Conservation (phyloP, 2,888 invertebrate genomes). For the Nycteola revayana region DNA sequence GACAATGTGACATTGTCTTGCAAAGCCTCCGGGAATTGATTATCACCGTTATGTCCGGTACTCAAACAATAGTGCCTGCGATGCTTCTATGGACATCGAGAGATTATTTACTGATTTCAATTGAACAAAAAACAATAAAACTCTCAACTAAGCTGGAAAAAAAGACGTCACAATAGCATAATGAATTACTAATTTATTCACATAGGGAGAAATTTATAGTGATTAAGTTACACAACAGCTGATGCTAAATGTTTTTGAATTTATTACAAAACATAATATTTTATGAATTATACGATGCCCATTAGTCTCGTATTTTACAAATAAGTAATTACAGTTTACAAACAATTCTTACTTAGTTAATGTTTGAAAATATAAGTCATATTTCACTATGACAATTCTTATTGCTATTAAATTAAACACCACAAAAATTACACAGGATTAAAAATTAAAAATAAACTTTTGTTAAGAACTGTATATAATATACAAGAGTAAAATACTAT, state of each 20-base stretch:
- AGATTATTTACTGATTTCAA: slow-evolving; percentile 7
- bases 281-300: slow-evolving; percentile 5
- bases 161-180: too few species aligned
- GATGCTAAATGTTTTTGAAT: slow-evolving; percentile 3
- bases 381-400: too few species aligned
- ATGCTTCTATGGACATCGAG: slow-evolving; percentile 7
- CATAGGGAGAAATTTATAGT: slow-evolving; percentile 8
- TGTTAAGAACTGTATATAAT: too few species aligned
- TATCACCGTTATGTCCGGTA: slow-evolving; percentile 32
- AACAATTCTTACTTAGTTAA: too few species aligned
- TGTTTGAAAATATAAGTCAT: too few species aligned
- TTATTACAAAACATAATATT: slow-evolving; percentile 4
- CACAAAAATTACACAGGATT: too few species aligned
- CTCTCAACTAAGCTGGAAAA: too few species aligned
- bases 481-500: too few species aligned
- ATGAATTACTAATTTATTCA: background rate
- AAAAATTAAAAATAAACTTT: too few species aligned
- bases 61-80: slow-evolving; percentile 20
- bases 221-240: slow-evolving; percentile 11
- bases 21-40: slow-evolving; percentile 33
- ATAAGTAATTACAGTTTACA: too few species aligned
- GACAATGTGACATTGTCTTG: slow-evolving; percentile 41
- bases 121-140: background rate
- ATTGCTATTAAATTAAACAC: too few species aligned
- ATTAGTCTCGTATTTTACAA: slow-evolving; percentile 6